Percentiles rank a stretch among this genome's conserved stretches.
Evolutionary conservation across 2,113 vertebrate species (phyloP).

Genomic region (Aegotheles bennettii): DNA sequence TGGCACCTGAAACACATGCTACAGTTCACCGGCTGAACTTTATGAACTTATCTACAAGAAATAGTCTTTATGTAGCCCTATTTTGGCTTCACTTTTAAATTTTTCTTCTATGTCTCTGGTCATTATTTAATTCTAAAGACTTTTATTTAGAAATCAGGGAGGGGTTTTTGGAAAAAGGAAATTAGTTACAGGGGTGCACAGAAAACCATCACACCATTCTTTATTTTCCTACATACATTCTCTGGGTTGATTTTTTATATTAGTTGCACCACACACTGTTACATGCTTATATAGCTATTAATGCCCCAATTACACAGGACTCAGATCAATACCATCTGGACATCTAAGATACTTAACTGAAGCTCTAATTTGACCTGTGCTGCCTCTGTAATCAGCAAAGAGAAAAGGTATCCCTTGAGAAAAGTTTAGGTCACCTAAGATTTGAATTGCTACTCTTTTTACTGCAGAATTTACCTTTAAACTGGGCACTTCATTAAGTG

Average conservation of each 20-base stretch:
- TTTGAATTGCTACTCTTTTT: slow-evolving; percentile 10
- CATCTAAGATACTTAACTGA: slow-evolving; percentile 48
- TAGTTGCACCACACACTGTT: background rate
- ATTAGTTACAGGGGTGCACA: background rate
- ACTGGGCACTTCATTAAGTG: background rate
- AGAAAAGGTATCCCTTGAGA: slow-evolving; percentile 28
- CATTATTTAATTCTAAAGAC: background rate
- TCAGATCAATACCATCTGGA: slow-evolving; percentile 65
- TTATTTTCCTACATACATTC: slow-evolving; percentile 21
- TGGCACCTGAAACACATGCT: slow-evolving; percentile 10
- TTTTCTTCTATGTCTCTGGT: background rate
- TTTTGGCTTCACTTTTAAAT: background rate
- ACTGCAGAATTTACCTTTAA: background rate
- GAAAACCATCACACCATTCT: background rate
- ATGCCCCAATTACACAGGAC: slow-evolving; percentile 22
- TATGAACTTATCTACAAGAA: background rate
- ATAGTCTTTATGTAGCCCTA: background rate
- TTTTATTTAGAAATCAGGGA: background rate
- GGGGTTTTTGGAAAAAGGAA: background rate
- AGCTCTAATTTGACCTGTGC: slow-evolving; percentile 44
- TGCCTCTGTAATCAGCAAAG: slow-evolving; percentile 47
- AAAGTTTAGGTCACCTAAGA: slow-evolving; percentile 7
- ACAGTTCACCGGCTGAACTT: background rate
- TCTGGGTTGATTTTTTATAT: slow-evolving; percentile 23
- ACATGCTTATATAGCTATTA: slow-evolving; percentile 11